These are phyloP conservation scores for Meteorus cinctellus DNA, from an alignment of 2,888 invertebrate genomes.

Conservation along the genomic window DNA sequence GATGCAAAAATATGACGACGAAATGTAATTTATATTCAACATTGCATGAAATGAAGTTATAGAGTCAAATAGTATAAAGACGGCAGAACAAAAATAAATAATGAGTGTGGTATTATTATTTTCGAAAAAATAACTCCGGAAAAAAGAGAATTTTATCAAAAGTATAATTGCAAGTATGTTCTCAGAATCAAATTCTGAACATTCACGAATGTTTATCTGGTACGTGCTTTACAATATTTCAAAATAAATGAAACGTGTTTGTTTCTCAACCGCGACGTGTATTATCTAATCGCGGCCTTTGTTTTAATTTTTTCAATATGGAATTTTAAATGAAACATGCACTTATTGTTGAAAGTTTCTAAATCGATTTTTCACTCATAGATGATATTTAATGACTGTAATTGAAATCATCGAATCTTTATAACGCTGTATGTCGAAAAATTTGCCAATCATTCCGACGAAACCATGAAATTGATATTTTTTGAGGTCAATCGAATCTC, in stretches of 20 bases:
- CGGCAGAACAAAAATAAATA: not conserved
- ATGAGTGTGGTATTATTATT: not conserved
- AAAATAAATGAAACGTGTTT: not conserved
- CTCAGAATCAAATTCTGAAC: not conserved
- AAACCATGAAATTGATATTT: conserved; percentile 5
- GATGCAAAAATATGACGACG: not conserved
- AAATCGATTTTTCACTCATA: not conserved
- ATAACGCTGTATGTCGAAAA: not conserved
- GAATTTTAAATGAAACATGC: not conserved
- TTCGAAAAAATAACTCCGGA: not conserved
- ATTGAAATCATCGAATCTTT: conserved; percentile 8
- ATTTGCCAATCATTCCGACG: not conserved
- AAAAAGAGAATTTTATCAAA: not conserved
- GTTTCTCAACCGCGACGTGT: not conserved
- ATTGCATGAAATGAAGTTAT: not conserved
- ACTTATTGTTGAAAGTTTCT: not conserved
- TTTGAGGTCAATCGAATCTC: conserved; percentile 21
- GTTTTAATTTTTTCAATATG: not conserved
- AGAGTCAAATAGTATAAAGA: not conserved
- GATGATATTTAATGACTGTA: not conserved
- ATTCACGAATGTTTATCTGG: not conserved
- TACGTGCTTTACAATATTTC: not conserved
- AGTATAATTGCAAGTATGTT: not conserved
- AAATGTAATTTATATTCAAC: not conserved
- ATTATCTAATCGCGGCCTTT: not conserved